phyloP scores from a whole-genome alignment of 92 coral and sea anemone species.

The Desmophyllum pertusum region DNA sequence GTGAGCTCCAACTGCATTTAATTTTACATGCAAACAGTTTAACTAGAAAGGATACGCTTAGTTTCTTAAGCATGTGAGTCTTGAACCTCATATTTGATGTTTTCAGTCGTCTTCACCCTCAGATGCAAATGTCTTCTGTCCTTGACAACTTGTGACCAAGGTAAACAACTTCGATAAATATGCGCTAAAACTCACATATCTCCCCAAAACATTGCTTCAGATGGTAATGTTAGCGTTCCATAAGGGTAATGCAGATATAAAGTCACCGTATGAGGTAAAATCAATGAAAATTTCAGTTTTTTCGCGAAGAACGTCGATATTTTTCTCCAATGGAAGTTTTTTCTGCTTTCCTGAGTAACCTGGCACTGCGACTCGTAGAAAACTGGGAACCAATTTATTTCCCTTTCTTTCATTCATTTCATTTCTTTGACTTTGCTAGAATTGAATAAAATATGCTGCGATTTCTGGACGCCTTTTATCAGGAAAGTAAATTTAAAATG shows the following conservation, averaged over 20 bases:
- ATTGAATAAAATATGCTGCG: too few relatives aligned
- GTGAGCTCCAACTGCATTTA: background rate
- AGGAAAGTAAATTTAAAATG: too few relatives aligned
- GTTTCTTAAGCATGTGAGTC: slow-evolving; percentile 87
- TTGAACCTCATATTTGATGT: slow-evolving; percentile 79
- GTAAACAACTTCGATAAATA: slow-evolving; percentile 41
- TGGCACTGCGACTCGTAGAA: background rate
- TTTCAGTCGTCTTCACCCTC: slow-evolving; percentile 4
- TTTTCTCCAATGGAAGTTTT: too few relatives aligned
- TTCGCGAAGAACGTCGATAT: background rate
- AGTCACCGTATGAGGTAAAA: background rate
- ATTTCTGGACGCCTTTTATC: too few relatives aligned
- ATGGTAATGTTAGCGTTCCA: background rate
- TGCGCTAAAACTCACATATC: background rate
- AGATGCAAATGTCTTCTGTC: slow-evolving; percentile 19
- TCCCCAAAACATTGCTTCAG: background rate
- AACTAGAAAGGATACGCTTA: slow-evolving; percentile 90
- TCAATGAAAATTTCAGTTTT: background rate
- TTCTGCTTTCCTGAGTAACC: slow-evolving; percentile 7
- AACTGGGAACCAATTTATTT: background rate
- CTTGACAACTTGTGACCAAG: slow-evolving; percentile 60
- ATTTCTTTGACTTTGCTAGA: too few relatives aligned
- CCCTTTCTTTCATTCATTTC: too few relatives aligned
- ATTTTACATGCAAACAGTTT: background rate
- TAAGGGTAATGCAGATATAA: background rate